Evolutionary conservation across 2,888 invertebrate species (phyloP), one percentile per base, ranked within the genome.

Genomic region (Quadroppia sp.): DNA sequence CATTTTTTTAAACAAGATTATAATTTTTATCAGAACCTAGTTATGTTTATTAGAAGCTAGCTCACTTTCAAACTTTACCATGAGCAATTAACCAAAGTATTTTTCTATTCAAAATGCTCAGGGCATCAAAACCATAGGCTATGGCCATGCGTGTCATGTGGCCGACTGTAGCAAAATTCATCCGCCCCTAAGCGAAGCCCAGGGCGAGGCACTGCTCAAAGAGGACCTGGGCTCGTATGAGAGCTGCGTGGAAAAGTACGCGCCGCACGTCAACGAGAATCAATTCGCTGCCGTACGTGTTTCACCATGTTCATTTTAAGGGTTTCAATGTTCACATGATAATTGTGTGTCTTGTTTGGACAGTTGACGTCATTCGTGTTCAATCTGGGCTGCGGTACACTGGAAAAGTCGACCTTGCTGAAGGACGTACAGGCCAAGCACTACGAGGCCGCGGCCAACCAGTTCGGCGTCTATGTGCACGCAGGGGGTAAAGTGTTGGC

Each of bases 71-170:
- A n/a, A n/a, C n/a, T n/a, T n/a, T n/a, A n/a, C n/a, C n/a, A n/a
- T n/a, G n/a, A 13, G 4, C 4, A 17, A 30, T 20, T n/a, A 20
- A 67, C 7, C n/a, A 4, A 67, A 3, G 3, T 30, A 3, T 67
- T 11, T 3, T 17, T 30, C n/a, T n/a, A n/a, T n/a, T n/a, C n/a
- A n/a, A n/a, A n/a, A n/a, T n/a, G n/a, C n/a, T 3, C 67, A 64
- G 64, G 64, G 64, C 4, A 20, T 64, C 36, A 64, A 64, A 64
- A 64, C 64, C 13, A 64, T 64, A 15, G 64, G 64, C 20, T 64
- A 64, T 20, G 64, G 64, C 11, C 64, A 64, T 20, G 56, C 56
- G 15, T 56, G 56, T 17, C 11, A 28, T 28, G 25, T 25, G 56
- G 28, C 25, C 28, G 28, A 56, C 30, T 56, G 56, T 28, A 56